Conservation (phyloP, 2,113 vertebrate species). For the Marcusenius ussheri region DNA sequence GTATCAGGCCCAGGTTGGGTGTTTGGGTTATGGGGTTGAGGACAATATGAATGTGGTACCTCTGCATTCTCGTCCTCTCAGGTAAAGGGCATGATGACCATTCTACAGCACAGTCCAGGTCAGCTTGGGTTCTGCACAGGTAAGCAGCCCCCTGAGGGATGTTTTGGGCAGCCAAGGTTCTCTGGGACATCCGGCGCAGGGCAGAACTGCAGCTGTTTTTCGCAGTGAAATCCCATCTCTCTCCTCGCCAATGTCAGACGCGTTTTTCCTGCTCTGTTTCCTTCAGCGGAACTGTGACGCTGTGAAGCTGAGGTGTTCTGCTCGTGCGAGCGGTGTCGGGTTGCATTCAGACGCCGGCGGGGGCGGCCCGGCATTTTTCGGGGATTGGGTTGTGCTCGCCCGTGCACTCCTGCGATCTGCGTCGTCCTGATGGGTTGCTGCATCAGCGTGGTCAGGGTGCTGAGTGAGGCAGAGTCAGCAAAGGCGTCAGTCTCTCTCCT, state of each 20-base stretch:
- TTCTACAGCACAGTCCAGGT: not conserved
- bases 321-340: not conserved
- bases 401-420: not conserved
- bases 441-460: not conserved
- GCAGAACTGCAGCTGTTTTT: not conserved
- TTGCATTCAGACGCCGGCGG: not conserved
- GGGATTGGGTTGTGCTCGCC: slow-evolving; percentile 8
- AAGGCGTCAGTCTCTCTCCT: not conserved
- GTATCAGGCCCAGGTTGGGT: not conserved
- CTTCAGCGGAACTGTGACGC: not conserved
- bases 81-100: not conserved
- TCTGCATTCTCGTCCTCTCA: not conserved
- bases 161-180: not conserved
- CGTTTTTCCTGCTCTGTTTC: not conserved
- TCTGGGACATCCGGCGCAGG: not conserved
- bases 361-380: not conserved
- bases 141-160: not conserved
- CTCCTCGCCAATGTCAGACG: not conserved
- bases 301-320: not conserved
- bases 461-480: not conserved
- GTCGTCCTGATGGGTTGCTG: not conserved
- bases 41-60: not conserved
- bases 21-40: not conserved
- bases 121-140: not conserved
- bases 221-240: not conserved